phyloP scores from a whole-genome alignment of 2,113 vertebrate species.

The Menura novaehollandiae region DNA sequence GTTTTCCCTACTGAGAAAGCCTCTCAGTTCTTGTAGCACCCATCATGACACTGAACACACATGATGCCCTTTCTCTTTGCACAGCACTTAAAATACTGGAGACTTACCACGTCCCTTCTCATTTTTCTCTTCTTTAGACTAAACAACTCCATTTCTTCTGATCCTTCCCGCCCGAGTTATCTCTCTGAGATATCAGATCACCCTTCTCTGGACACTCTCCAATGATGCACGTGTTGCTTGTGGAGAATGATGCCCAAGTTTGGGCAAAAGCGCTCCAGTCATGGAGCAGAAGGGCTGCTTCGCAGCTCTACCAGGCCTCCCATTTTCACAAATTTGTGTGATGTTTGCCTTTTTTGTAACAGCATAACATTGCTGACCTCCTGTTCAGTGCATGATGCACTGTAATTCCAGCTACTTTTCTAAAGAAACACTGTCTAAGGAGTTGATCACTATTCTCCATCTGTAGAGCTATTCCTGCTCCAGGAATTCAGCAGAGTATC shows the following conservation, averaged over 20 bases:
- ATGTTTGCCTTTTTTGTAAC: neutral
- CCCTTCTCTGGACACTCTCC: neutral
- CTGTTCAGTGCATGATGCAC: neutral
- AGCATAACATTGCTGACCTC: neutral
- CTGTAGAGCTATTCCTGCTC: neutral
- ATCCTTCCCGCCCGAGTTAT: neutral
- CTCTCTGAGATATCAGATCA: neutral
- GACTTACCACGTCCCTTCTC: fast-evolving
- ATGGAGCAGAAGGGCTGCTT: neutral
- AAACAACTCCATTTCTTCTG: neutral
- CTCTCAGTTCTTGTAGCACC: neutral
- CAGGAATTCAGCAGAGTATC: neutral
- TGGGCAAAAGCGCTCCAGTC: neutral
- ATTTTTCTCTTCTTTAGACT: neutral
- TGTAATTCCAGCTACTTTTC: neutral
- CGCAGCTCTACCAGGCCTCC: neutral
- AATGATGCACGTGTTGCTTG: fast-evolving
- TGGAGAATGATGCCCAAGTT: slow-evolving; percentile 2
- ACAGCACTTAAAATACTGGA: neutral
- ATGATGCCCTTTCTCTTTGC: neutral
- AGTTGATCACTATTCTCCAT: neutral
- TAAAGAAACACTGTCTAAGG: neutral
- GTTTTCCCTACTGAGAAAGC: neutral
- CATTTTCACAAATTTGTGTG: neutral
- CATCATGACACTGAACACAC: neutral